phyloP scores from a whole-genome alignment of 2,797 vertebrate species.

The Stomatorhinus walkeri region DNA sequence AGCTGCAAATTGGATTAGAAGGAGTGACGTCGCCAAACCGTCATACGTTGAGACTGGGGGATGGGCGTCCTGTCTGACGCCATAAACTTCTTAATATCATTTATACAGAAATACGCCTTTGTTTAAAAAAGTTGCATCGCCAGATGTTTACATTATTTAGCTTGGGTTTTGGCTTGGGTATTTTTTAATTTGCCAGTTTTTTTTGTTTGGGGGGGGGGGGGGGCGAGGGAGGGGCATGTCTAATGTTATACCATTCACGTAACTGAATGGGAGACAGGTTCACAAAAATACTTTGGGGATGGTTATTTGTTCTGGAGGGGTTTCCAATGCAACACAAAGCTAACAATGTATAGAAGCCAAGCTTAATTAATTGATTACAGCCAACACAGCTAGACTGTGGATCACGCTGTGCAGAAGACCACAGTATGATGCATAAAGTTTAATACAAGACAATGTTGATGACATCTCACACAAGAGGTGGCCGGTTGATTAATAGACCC shows the following conservation, averaged over 20 bases:
- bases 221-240: neutral
- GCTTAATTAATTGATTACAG: neutral
- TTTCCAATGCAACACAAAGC: neutral
- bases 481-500: neutral
- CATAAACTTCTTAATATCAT: neutral
- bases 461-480: neutral
- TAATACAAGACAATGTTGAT: neutral
- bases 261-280: neutral
- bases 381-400: neutral
- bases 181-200: neutral
- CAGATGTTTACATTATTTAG: slow-evolving; percentile 3
- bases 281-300: neutral
- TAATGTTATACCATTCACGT: neutral
- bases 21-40: neutral
- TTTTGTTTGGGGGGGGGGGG: neutral
- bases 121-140: neutral
- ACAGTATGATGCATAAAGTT: neutral
- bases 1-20: neutral
- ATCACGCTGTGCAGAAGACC: neutral
- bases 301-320: neutral
- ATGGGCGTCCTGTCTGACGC: neutral
- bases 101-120: neutral
- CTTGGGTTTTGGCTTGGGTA: slow-evolving; percentile 18
- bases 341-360: slow-evolving; percentile 6
- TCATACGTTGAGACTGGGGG: neutral